Percentiles rank a stretch among this genome's conserved stretches.
Conservation (phyloP, 1,140 invertebrate species). For the Halictus rubicundus region DNA sequence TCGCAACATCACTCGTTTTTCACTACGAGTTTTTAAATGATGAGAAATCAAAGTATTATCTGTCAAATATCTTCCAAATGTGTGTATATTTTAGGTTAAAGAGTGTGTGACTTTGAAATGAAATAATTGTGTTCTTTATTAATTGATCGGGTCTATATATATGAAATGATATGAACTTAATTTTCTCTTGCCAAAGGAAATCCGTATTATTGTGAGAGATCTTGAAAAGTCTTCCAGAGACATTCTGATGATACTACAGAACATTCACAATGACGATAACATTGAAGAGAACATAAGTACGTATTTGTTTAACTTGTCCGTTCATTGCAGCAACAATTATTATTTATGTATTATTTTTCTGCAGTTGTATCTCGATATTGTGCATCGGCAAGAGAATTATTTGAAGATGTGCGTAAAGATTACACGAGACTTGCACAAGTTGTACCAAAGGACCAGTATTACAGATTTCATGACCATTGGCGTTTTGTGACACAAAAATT, state of each 20-base stretch:
- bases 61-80: not conserved
- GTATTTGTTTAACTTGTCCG: constrained; percentile 13
- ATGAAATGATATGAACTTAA: not conserved
- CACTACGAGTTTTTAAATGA: not conserved
- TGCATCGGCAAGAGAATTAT: constrained; percentile 81
- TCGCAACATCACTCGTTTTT: not conserved
- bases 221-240: constrained; percentile 86
- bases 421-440: constrained; percentile 83
- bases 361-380: constrained; percentile 82
- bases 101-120: not conserved
- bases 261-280: constrained; percentile 85
- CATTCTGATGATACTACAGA: constrained; percentile 86
- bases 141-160: not conserved
- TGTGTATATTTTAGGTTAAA: constrained; percentile 6
- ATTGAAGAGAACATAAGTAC: constrained; percentile 81
- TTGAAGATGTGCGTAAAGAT: constrained; percentile 82
- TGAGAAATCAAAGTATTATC: not conserved
- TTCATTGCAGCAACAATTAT: not conserved
- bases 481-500: constrained; percentile 89
- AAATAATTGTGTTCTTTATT: not conserved
- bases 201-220: constrained; percentile 84
- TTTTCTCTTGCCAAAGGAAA: constrained; percentile 82
- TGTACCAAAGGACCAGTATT: constrained; percentile 86
- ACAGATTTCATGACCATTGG: constrained; percentile 93
- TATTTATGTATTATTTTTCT: constrained; percentile 44